Conservation (phyloP, 2,888 invertebrate species). For the Danaus chrysippus region DNA sequence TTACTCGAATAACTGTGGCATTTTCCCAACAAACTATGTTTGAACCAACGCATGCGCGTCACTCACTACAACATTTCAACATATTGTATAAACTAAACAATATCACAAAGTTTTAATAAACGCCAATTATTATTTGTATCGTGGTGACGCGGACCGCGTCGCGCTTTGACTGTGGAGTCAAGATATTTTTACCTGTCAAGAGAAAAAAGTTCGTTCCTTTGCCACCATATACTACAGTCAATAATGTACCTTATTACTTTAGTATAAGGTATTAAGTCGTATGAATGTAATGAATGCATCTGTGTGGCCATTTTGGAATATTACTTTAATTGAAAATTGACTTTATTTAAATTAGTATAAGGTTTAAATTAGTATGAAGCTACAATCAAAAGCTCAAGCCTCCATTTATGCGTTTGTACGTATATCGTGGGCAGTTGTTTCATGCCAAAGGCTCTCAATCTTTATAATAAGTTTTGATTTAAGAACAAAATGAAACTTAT, state of each 20-base stretch:
- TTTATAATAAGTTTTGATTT: conserved; percentile 36
- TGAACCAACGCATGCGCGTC: conserved; percentile 31
- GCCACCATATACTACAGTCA: conserved; percentile 37
- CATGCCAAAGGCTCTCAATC: conserved; percentile 54
- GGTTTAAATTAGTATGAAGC: conserved; percentile 31
- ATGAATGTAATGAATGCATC: conserved; percentile 45
- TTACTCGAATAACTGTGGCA: too few species aligned
- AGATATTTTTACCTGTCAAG: conserved; percentile 68
- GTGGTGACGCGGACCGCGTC: conserved; percentile 47
- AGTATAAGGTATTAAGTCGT: conserved; percentile 24
- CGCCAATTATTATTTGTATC: conserved; percentile 14
- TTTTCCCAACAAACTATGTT: conserved; percentile 53
- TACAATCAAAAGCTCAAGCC: conserved; percentile 46
- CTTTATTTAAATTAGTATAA: conserved; percentile 27
- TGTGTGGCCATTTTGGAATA: conserved; percentile 48
- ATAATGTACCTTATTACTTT: conserved; percentile 26
- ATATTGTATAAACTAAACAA: conserved; percentile 10
- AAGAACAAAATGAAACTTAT: conserved; percentile 15
- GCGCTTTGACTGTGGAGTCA: conserved; percentile 62
- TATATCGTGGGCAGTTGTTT: conserved; percentile 72
- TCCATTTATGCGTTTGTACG: conserved; percentile 50
- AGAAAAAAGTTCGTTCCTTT: conserved; percentile 57
- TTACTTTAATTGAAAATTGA: conserved; percentile 31
- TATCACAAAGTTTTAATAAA: conserved; percentile 22
- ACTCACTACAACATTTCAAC: conserved; percentile 1